These are phyloP conservation scores for Dryobota labecula DNA, from an alignment of 2,888 invertebrate species.

Conservation along the genomic window DNA sequence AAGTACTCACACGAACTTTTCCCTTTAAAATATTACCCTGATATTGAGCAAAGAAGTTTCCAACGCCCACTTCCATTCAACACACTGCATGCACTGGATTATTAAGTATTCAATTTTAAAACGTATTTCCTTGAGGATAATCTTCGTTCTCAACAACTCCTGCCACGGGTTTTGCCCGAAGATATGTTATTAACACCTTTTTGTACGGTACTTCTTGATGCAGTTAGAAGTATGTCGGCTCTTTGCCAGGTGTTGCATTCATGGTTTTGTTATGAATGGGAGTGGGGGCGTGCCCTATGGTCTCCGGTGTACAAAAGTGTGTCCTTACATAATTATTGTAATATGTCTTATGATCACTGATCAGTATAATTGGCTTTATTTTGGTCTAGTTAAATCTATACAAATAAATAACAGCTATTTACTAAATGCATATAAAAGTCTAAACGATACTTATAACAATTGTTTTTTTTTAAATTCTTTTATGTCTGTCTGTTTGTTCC, in stretches of 20 bases:
- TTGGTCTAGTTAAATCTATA: background rate
- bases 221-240: slow-evolving; percentile 25
- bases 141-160: slow-evolving; percentile 5
- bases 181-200: slow-evolving; percentile 20
- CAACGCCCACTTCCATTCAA: slow-evolving; percentile 2
- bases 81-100: slow-evolving; percentile 10
- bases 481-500: too few relatives aligned
- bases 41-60: background rate
- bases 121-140: slow-evolving; percentile 39
- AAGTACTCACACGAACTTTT: background rate
- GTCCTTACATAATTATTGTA: background rate
- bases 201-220: slow-evolving; percentile 10
- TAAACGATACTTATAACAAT: too few relatives aligned
- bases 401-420: too few relatives aligned
- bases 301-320: too few relatives aligned
- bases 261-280: slow-evolving; percentile 14
- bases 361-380: background rate
- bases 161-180: slow-evolving; percentile 20
- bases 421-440: too few relatives aligned
- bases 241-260: slow-evolving; percentile 15
- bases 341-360: background rate
- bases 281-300: background rate
- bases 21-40: background rate
- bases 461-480: too few relatives aligned
- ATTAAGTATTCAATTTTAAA: slow-evolving; percentile 24